A percentile compares a stretch with the other conserved stretches of the same genome.
phyloP scores from a whole-genome alignment of 1,140 invertebrate species.

The Lucilia cuprina region DNA sequence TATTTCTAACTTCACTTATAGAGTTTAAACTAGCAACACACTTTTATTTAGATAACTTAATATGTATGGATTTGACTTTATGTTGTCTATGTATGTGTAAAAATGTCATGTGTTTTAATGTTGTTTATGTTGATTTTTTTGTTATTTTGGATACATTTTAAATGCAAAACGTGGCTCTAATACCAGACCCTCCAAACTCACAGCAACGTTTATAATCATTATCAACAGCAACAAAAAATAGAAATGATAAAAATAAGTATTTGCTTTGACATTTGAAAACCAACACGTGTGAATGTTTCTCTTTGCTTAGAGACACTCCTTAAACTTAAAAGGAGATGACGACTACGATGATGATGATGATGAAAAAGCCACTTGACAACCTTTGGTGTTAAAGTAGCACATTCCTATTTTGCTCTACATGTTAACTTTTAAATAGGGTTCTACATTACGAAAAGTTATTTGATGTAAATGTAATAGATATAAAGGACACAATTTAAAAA shows the following conservation, averaged over 20 bases:
- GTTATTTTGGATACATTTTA: background rate
- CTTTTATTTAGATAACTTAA: background rate
- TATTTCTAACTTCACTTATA: background rate
- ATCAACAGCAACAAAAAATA: background rate
- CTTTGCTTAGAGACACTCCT: conserved; percentile 2
- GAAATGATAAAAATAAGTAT: conserved; percentile 6
- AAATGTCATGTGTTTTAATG: background rate
- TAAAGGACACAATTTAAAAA: too few relatives aligned
- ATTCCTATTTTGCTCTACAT: background rate
- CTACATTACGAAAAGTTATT: too few relatives aligned
- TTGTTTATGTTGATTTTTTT: background rate
- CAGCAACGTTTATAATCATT: background rate
- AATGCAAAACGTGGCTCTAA: conserved; percentile 28
- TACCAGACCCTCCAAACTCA: background rate
- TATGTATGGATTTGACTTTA: background rate
- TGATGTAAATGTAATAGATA: too few relatives aligned
- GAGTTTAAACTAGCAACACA: background rate
- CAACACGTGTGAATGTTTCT: background rate
- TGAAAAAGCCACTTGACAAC: background rate
- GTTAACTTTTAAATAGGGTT: too few relatives aligned
- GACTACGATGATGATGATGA: background rate
- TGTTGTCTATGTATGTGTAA: background rate
- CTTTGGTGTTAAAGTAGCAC: background rate
- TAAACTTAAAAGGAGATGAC: background rate
- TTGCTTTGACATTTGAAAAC: conserved; percentile 8